Evolutionary conservation across 2,888 invertebrate species (phyloP).

Genomic region (Orthosia gothica): DNA sequence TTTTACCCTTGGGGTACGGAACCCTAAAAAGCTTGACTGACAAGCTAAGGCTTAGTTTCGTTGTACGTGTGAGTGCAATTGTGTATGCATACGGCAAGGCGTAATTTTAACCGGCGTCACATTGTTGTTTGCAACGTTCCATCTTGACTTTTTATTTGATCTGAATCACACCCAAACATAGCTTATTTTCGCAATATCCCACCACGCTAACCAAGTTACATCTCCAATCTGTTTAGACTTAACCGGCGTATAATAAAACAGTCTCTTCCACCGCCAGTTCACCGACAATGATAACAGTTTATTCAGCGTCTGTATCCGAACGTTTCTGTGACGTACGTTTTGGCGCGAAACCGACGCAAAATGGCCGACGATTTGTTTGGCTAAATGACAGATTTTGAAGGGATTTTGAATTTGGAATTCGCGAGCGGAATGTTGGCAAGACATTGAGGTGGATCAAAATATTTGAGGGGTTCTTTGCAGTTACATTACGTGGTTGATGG

Average conservation of each 20-base stretch:
- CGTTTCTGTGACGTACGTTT: conserved; percentile 83
- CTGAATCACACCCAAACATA: neutral
- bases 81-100: too few species aligned
- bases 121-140: too few species aligned
- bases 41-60: too few species aligned
- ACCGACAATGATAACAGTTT: conserved; percentile 85
- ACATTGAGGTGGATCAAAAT: conserved; percentile 4
- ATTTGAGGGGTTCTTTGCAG: neutral
- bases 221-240: conserved; percentile 75
- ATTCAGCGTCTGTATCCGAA: conserved; percentile 77
- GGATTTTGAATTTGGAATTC: conserved; percentile 29
- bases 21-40: too few species aligned
- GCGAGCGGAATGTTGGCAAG: neutral
- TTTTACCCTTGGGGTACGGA: too few species aligned
- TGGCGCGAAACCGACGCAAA: conserved; percentile 78
- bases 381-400: conserved; percentile 55
- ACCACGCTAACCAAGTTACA: conserved; percentile 56
- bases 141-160: too few species aligned
- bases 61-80: too few species aligned
- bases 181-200: neutral
- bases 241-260: conserved; percentile 85
- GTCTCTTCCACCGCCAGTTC: conserved; percentile 73
- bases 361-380: conserved; percentile 75
- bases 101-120: too few species aligned
- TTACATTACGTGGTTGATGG: neutral